These are phyloP conservation scores for Ariopsis seemanni DNA, from an alignment of 2,113 vertebrate species.

Conservation along the genomic window DNA sequence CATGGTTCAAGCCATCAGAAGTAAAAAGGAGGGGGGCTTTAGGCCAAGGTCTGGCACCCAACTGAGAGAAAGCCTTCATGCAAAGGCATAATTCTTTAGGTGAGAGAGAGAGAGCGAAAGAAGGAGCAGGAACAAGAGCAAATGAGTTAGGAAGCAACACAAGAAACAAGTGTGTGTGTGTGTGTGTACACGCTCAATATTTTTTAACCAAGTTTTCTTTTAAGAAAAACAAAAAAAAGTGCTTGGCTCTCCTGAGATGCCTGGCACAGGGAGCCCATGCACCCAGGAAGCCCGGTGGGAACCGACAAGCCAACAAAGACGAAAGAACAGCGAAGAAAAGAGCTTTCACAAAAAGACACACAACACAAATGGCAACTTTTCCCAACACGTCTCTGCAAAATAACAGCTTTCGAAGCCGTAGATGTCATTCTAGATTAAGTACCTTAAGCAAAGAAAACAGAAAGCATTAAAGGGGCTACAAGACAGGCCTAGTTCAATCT, in stretches of 20 bases:
- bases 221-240: slow-evolving; percentile 23
- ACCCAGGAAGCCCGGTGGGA: slow-evolving; percentile 58
- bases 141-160: slow-evolving; percentile 32
- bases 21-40: slow-evolving; percentile 38
- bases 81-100: slow-evolving; percentile 57
- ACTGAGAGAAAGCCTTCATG: slow-evolving; percentile 61
- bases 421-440: slow-evolving; percentile 25
- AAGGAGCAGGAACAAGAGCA: slow-evolving; percentile 33
- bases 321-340: slow-evolving; percentile 48
- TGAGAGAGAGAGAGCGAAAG: slow-evolving; percentile 33
- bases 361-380: slow-evolving; percentile 15
- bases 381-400: slow-evolving; percentile 28
- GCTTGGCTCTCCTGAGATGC: slow-evolving; percentile 54
- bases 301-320: slow-evolving; percentile 50
- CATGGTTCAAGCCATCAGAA: slow-evolving; percentile 28
- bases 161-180: slow-evolving; percentile 35
- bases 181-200: slow-evolving; percentile 30
- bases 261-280: slow-evolving; percentile 51
- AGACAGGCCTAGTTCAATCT: not conserved
- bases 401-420: slow-evolving; percentile 1
- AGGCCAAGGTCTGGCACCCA: slow-evolving; percentile 62
- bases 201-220: slow-evolving; percentile 48
- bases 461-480: not conserved
- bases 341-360: slow-evolving; percentile 49
- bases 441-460: not conserved